phyloP scores from a whole-genome alignment of 2,888 invertebrate species.

The Mythimna vitellina region DNA sequence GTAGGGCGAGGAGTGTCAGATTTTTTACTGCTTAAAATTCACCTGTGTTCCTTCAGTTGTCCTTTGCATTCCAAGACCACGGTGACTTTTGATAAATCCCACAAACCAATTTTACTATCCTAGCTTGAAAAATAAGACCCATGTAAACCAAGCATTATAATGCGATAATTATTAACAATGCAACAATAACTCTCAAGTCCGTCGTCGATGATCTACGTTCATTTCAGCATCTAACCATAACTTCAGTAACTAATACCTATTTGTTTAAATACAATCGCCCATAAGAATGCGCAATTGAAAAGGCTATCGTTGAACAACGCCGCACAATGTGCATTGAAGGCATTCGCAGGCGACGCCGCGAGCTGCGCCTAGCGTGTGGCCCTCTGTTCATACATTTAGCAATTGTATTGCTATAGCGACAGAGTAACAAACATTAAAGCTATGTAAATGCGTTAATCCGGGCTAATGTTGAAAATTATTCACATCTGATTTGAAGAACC shows the following conservation, averaged over 20 bases:
- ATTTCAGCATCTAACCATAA: conserved; percentile 53
- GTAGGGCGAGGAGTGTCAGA: too few species aligned
- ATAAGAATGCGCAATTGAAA: conserved; percentile 79
- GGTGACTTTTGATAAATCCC: too few species aligned
- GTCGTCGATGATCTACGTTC: conserved; percentile 22
- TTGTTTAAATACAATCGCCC: conserved; percentile 73
- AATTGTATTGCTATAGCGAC: conserved; percentile 59
- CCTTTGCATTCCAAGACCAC: too few species aligned
- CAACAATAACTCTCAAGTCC: conserved; percentile 24
- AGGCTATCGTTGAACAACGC: conserved; percentile 78
- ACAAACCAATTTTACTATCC: too few species aligned
- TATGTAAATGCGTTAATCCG: neutral
- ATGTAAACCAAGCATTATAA: neutral
- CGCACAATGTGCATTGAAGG: conserved; percentile 82
- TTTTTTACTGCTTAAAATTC: too few species aligned
- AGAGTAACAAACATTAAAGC: conserved; percentile 45
- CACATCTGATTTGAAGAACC: too few species aligned
- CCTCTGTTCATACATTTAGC: conserved; percentile 62
- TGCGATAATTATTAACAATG: conserved; percentile 36
- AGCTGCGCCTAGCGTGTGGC: conserved; percentile 75
- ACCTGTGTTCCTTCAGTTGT: too few species aligned
- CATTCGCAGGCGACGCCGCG: conserved; percentile 72
- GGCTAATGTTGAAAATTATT: too few species aligned
- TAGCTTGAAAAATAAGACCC: too few species aligned
- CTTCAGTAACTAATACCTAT: conserved; percentile 59